phyloP scores from a whole-genome alignment of 2,113 vertebrate species.

The Cyanoderma ruficeps region DNA sequence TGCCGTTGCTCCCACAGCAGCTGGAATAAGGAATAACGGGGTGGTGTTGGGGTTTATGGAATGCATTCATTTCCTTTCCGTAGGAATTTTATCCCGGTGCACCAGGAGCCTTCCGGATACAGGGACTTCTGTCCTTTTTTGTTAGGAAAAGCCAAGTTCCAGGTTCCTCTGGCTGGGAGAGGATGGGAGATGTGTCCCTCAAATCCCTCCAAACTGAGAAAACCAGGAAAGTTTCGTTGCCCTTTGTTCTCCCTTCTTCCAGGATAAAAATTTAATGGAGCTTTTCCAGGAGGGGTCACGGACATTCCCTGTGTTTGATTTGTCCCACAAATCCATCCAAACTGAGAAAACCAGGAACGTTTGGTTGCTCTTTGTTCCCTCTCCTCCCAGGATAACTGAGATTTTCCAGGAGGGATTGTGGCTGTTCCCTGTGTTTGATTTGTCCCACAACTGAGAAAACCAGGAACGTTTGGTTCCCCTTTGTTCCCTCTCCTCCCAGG shows the following conservation, averaged over 20 bases:
- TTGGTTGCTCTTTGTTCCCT: no score
- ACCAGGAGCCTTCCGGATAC: not conserved
- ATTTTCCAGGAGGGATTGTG: no score
- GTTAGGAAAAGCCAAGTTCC: not conserved
- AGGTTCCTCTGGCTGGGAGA: not conserved
- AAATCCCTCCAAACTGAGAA: not conserved
- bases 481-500: no score
- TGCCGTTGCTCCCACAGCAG: not conserved
- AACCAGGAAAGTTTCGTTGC: rapidly evolving
- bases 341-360: no score
- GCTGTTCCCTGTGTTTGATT: no score
- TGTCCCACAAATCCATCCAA: no score
- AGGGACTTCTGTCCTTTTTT: not conserved
- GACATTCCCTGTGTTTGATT: no score
- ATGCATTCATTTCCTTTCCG: not conserved
- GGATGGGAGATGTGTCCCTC: rapidly evolving
- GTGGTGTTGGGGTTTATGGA: rapidly evolving
- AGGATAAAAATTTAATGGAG: rapidly evolving
- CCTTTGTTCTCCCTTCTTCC: not conserved
- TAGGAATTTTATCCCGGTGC: not conserved
- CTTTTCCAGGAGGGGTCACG: no score
- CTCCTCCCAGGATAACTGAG: no score
- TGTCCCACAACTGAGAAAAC: no score
- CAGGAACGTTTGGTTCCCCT: no score
- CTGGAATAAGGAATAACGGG: not conserved